Evolutionary conservation across 2,113 vertebrate genomes (phyloP), one percentile per base, ranked within the genome.

Genomic region (Larimichthys crocea): DNA sequence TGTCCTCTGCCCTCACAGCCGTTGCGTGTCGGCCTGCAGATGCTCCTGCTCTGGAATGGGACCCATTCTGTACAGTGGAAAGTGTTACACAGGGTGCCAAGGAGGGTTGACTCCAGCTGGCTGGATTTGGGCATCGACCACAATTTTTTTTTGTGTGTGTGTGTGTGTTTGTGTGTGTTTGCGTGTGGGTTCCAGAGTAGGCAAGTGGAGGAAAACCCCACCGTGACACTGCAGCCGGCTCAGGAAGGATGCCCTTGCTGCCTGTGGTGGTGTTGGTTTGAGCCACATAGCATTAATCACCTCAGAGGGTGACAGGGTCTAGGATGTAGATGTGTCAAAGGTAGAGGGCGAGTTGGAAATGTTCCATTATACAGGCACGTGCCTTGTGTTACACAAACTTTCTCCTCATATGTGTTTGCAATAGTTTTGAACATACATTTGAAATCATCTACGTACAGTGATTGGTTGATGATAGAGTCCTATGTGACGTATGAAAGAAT

Each of bases 161-260:
- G 74, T 40, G 35, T 40, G 67, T 67, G 60, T 7, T 10, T 88
- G 74, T 8, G 35, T 40, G 7, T 40, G 35, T 40, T 40, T 40
- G 35, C 19, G 67, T 67, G 65, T 4, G 16, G 56, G 17, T 86
- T 48, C 7, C 29, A 86, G 66, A 76, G 73, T 60, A 79, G 82
- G 9, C 40, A 11, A 73, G 81, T 56, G 72, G 84, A 92, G 91
- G 90, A 93, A 90, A 93, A 86, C 85, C 90, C 88, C 78, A 77
- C 64, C 24, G 56, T 90, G 89, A 93, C 85, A 88, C 86, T 67
- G 83, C 86, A 88, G 76, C 76, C 50, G 16, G 20, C 86, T 81
- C 92, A 92, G 93, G 94, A 95, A 94, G 93, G 92, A 95, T 94
- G 91, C 84, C 77, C 90, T 79, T 57, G 40, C 75, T 55, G 64